A percentile compares a stretch with the other conserved stretches of the same genome.
Conservation (phyloP, 2,797 vertebrate species). For the Lepus oiostolus region DNA sequence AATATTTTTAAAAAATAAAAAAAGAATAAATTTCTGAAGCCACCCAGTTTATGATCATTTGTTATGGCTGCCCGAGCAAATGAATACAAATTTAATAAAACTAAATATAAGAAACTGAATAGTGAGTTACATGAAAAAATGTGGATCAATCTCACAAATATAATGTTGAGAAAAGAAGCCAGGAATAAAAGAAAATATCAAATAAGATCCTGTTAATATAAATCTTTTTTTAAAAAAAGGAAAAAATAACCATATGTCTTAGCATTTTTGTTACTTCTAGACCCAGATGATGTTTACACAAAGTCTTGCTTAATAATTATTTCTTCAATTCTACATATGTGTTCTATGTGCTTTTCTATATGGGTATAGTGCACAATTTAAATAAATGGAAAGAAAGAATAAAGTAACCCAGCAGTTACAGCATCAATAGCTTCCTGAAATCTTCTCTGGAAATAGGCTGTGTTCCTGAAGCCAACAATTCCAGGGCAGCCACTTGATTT, state of each 20-base stretch:
- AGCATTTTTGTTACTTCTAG: too few relatives aligned
- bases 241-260: background rate
- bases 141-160: background rate
- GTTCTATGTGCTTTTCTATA: background rate
- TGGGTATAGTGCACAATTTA: conserved; percentile 23
- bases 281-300: background rate
- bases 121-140: background rate
- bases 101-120: background rate
- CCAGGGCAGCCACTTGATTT: background rate
- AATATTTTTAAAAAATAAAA: too few relatives aligned
- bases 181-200: background rate
- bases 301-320: background rate
- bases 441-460: background rate
- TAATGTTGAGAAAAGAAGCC: background rate
- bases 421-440: background rate
- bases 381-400: conserved; percentile 4
- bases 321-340: background rate
- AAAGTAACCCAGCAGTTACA: background rate
- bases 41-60: background rate
- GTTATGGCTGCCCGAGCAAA: background rate
- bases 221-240: background rate
- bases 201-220: background rate
- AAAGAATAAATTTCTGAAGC: background rate
- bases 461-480: background rate
- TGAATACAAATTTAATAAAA: background rate